Base-by-base conservation (phyloP, 2,113 vertebrate genomes). In the Stercorarius parasiticus region DNA sequence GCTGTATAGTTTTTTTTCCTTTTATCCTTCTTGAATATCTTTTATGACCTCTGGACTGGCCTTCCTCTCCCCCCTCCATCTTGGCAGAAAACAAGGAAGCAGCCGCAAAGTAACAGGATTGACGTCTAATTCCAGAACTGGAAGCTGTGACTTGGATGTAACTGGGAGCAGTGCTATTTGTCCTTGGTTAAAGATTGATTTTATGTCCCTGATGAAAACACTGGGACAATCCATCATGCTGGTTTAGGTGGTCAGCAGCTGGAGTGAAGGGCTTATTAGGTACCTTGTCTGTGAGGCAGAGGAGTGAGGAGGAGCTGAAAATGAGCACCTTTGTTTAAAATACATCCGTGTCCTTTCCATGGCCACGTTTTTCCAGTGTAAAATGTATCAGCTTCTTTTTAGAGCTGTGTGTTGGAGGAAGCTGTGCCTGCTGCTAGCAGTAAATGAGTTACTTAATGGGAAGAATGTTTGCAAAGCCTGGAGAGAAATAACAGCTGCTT, bases 401-500 rank as follows among this genome's bases (percentile, higher is more conserved):
- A 77, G 45, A 90, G 58, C 78, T 72, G 15, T 1, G 9, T 91
- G 56, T 23, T 87, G 59, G 86, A 94, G 85, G 69, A 94, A 92
- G 50, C 86, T 80, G 83, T 82, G 94, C 69, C 73, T 94, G 92
- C 91, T 91, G 78, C 93, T 95, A 93, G 92, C 91, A 93, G 81
- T 64, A 92, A 96, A 93, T 95, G 81, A 97, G 53, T 97, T 97
- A 91, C 86, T 95, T 91, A 97, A 93, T 62, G 45, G 66, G 87
- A 88, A 86, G 83, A 94, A 82, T 72, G 85, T 95, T 95, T 91
- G 92, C 76, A 72, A 84, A 91, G 81, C 77, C 90, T 93, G 83
- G 50, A 91, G 92, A 97, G 93, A 90, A 96, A 77, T 77, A 95
- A 78, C 96, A 97, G 93, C 95, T 96, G 94, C 59, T 93, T 93